Percentiles rank a stretch among this genome's conserved stretches.
Evolutionary conservation across 2,888 invertebrate species (phyloP).

Genomic region (Chalcis sispes): DNA sequence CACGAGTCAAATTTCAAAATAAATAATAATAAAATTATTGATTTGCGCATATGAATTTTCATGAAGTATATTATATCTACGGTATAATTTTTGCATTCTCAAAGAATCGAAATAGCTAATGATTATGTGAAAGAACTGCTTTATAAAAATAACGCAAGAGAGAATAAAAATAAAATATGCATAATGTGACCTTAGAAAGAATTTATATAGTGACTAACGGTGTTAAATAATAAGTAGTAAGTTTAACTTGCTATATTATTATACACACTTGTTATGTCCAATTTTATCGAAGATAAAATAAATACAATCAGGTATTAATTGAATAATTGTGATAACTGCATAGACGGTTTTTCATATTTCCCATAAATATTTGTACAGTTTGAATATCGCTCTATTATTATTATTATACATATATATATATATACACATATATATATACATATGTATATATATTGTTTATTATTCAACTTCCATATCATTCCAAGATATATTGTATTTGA

Average conservation of each 20-base stretch:
- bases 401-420: too few relatives aligned
- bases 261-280: constrained; percentile 26
- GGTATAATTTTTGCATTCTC: constrained; percentile 4
- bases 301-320: constrained; percentile 40
- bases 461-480: too few relatives aligned
- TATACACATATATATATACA: too few relatives aligned
- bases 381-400: too few relatives aligned
- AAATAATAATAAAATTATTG: not conserved
- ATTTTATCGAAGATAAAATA: constrained; percentile 40
- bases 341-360: too few relatives aligned
- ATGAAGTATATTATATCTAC: not conserved
- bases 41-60: not conserved
- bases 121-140: not conserved
- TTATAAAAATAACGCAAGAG: constrained; percentile 21
- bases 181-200: constrained; percentile 26
- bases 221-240: constrained; percentile 29
- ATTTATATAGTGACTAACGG: constrained; percentile 24
- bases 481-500: too few relatives aligned
- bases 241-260: constrained; percentile 36
- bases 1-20: too few relatives aligned
- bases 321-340: too few relatives aligned
- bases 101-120: not conserved
- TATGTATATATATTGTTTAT: too few relatives aligned
- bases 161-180: constrained; percentile 13
- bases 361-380: too few relatives aligned